Percentiles rank a stretch among this genome's conserved stretches.
phyloP scores from a whole-genome alignment of 2,113 vertebrate species.

The Gorsachius goisagi region DNA sequence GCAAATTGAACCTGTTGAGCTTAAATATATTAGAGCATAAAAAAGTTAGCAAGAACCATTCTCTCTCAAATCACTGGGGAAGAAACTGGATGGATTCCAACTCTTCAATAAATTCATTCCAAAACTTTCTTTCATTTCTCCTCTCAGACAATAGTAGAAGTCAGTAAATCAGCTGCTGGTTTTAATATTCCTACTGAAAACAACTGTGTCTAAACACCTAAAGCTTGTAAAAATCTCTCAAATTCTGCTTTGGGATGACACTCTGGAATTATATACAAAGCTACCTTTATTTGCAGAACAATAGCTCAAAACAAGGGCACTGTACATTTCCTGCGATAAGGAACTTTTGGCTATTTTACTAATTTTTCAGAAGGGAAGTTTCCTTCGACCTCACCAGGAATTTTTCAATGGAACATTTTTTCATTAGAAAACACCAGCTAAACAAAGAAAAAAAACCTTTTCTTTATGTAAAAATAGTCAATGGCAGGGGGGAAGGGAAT shows the following conservation, averaged over 20 bases:
- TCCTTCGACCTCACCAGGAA: not conserved
- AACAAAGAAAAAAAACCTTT: not conserved
- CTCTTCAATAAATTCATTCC: not conserved
- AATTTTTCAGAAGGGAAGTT: conserved; percentile 6
- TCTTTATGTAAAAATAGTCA: not conserved
- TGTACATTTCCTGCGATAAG: not conserved
- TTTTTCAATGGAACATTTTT: not conserved
- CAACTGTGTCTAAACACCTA: not conserved
- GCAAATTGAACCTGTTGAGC: not conserved
- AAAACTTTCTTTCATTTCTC: conserved; percentile 8
- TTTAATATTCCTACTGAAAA: conserved; percentile 29
- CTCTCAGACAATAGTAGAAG: not conserved
- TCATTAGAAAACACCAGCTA: not conserved
- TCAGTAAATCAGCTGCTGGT: not conserved
- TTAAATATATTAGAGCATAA: not conserved
- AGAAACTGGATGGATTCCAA: conserved; percentile 10
- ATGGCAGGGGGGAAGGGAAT: not conserved
- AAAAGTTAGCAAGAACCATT: not conserved
- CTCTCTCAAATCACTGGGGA: not conserved
- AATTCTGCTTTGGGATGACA: not conserved
- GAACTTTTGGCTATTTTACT: not conserved
- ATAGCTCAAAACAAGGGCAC: not conserved
- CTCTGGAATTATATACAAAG: not conserved
- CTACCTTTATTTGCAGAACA: not conserved
- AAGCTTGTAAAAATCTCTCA: not conserved